Base-by-base conservation (phyloP, 2,797 vertebrate genomes). In the Centroberyx gerrardi region DNA sequence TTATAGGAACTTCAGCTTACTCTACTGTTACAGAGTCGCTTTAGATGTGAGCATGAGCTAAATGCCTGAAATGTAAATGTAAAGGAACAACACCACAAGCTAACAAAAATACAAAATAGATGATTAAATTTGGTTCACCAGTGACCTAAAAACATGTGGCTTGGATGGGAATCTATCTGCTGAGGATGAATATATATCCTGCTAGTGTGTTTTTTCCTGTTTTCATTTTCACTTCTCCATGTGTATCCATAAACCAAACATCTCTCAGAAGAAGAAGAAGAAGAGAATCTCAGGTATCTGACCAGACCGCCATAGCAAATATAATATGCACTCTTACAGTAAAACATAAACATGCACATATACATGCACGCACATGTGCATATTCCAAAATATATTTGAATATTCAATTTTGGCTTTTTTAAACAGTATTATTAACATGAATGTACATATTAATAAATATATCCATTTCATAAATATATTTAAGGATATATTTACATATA, bases 121-220 rank as follows among this genome's bases (percentile, higher is more conserved):
- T 42, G n/a, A 58, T 52, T n/a, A 70, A 76, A 66, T 49, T 76
- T 31, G 66, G 12, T 44, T 54, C 38, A 36, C 14, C 60, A 74
- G 62, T 48, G 40, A 17, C 1, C 38, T 29, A 1, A 31, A 46
- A 51, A 49, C 17, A 51, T 42, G 40, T 42, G 40, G 40, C 13
- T 51, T 54, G 22, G 2, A 28, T 27, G 22, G 22, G 51, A 53
- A 53, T 10, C 49, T 17, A 18, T 51, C n/a, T 8, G 22, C 22
- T 22, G n/a, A 18, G 51, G 51, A 10, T 27, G 8, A 27, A 28
- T 27, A 22, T 54, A 3, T 10, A 27, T 54, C 9, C 51, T 8
- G 8, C 0, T 27, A 27, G 27, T 40, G 2, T 7, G 2, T 40
- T 27, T 63, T 68, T 61, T 18, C 9, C 10, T 40, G 6, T 56